A percentile compares a stretch with the other conserved stretches of the same genome.
phyloP scores from a whole-genome alignment of 2,113 vertebrate species.

The Struthio camelus region DNA sequence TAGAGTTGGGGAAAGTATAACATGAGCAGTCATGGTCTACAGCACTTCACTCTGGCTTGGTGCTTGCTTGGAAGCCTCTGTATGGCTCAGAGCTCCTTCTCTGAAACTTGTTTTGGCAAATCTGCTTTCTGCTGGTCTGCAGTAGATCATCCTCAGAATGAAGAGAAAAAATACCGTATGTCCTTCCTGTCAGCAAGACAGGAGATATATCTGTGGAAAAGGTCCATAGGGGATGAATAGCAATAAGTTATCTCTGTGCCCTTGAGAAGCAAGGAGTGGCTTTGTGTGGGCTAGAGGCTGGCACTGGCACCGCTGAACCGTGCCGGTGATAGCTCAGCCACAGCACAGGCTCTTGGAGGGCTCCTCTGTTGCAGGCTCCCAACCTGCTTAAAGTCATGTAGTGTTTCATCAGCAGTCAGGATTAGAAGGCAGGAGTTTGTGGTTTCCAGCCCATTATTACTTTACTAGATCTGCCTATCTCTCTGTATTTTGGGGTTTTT shows the following conservation, averaged over 20 bases:
- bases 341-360: background rate
- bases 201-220: background rate
- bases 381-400: background rate
- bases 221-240: background rate
- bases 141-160: background rate
- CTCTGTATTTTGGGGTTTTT: background rate
- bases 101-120: background rate
- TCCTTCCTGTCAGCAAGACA: background rate
- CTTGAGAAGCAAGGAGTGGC: background rate
- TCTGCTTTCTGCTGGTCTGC: background rate
- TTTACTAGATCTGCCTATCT: background rate
- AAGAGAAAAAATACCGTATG: background rate
- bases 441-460: background rate
- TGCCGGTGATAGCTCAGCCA: too few species aligned
- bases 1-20: background rate
- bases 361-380: background rate
- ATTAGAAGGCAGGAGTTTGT: background rate
- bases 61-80: background rate
- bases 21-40: accelerated
- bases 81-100: background rate
- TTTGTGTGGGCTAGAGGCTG: background rate
- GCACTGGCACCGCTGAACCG: background rate
- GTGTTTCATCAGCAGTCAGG: background rate
- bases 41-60: background rate
- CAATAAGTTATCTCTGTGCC: background rate